These are phyloP conservation scores for Clarias magur DNA, from an alignment of 2,113 vertebrate species.

Conservation along the genomic window DNA sequence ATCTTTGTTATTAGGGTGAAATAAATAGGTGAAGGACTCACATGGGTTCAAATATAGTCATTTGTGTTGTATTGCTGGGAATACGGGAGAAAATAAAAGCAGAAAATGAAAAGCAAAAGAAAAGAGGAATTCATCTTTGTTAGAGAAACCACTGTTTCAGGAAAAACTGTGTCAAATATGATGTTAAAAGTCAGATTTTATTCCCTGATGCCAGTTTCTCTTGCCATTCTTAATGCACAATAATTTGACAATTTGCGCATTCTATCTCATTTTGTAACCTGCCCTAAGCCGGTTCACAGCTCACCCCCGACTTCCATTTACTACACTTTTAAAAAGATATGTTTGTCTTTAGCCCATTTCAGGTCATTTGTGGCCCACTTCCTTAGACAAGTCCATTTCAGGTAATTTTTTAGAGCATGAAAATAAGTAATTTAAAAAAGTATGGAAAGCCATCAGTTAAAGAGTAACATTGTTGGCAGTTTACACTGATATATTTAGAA, in stretches of 20 bases:
- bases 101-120: neutral
- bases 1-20: neutral
- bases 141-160: neutral
- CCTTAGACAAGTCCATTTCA: neutral
- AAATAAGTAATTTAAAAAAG: conserved; percentile 1
- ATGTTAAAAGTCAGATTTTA: neutral
- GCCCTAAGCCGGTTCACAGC: conserved; percentile 17
- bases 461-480: conserved; percentile 17
- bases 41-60: conserved; percentile 6
- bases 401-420: conserved; percentile 14
- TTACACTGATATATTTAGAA: conserved; percentile 37
- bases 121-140: neutral
- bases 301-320: conserved; percentile 12
- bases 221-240: neutral
- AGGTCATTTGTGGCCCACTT: no score
- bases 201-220: neutral
- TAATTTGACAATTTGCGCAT: neutral
- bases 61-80: conserved; percentile 8
- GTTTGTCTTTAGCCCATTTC: neutral
- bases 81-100: neutral
- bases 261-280: neutral
- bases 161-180: neutral
- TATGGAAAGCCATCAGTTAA: conserved; percentile 34
- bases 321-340: conserved; percentile 23
- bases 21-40: neutral